Percentiles rank a stretch among this genome's conserved stretches.
These are phyloP conservation scores for Corythornis vintsioides DNA, from an alignment of 2,113 vertebrate genomes.

Conservation along the genomic window DNA sequence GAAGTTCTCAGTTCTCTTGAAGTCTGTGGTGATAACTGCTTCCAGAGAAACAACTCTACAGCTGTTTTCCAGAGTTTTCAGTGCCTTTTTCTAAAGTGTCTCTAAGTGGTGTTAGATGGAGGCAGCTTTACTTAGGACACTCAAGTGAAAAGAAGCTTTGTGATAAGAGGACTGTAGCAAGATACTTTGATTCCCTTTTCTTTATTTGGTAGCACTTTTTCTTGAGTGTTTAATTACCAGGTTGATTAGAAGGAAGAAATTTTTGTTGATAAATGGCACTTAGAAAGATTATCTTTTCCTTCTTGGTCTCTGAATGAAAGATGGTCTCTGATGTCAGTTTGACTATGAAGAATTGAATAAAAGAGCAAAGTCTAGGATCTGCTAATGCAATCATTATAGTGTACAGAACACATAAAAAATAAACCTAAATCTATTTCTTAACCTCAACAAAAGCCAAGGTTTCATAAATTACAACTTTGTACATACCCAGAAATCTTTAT, in stretches of 20 bases:
- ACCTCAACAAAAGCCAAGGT: background rate
- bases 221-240: conserved; percentile 57
- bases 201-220: conserved; percentile 13
- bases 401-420: background rate
- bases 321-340: background rate
- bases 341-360: conserved; percentile 12
- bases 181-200: background rate
- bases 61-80: background rate
- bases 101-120: background rate
- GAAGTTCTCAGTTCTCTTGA: background rate
- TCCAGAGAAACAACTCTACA: background rate
- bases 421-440: background rate
- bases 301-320: background rate
- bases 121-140: background rate
- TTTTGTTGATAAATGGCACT: conserved; percentile 31
- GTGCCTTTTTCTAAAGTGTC: no score
- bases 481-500: background rate
- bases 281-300: background rate
- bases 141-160: background rate
- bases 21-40: background rate
- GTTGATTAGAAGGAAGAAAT: conserved; percentile 58
- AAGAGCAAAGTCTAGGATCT: background rate
- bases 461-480: background rate
- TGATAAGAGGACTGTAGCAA: background rate
- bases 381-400: background rate